These are phyloP conservation scores for Saccopteryx bilineata DNA, from an alignment of 2,113 vertebrate species.

Conservation along the genomic window DNA sequence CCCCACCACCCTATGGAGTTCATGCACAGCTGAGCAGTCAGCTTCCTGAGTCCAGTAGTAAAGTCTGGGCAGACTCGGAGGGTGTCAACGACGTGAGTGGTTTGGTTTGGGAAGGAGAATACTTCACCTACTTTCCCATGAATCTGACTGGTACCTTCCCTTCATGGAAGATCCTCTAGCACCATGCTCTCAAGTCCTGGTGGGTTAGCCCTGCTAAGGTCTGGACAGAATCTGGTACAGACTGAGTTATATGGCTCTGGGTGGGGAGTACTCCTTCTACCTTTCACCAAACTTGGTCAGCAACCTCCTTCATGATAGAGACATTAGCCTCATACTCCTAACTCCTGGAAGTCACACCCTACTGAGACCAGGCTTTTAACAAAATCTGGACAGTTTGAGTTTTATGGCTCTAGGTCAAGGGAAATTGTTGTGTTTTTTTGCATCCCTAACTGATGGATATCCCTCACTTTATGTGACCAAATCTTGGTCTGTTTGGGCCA, in stretches of 20 bases:
- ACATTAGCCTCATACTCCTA: not conserved
- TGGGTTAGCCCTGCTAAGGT: not conserved
- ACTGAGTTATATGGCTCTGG: not conserved
- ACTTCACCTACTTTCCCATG: not conserved
- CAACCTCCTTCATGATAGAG: not conserved
- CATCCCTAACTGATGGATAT: not conserved
- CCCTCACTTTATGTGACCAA: not conserved
- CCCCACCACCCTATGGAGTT: not conserved
- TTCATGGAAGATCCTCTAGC: not conserved
- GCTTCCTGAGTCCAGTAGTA: not conserved
- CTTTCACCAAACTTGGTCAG: not conserved
- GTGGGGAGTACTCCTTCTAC: not conserved
- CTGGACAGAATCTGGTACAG: not conserved
- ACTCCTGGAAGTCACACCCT: not conserved
- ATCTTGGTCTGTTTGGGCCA: not conserved
- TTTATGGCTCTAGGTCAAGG: not conserved
- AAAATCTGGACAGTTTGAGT: not conserved
- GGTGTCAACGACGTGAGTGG: not conserved
- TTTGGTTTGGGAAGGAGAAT: not conserved
- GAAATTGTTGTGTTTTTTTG: not conserved
- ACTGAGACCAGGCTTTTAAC: not conserved
- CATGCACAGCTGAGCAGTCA: not conserved
- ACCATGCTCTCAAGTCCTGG: not conserved
- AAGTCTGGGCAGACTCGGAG: not conserved
- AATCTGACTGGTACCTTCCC: not conserved